Conservation (phyloP, 1,140 invertebrate species). For the Solen grandis region DNA sequence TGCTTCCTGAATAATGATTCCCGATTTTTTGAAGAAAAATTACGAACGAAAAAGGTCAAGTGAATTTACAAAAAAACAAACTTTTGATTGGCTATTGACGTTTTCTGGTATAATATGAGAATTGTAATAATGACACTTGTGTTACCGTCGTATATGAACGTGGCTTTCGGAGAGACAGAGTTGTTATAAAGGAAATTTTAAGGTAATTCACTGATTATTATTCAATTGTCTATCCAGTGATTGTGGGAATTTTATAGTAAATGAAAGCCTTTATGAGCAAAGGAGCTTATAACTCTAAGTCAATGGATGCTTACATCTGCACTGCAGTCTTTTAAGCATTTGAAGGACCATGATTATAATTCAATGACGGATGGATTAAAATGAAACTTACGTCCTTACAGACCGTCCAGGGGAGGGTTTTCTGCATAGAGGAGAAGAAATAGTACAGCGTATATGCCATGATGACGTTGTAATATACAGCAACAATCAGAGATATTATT, state of each 20-base stretch:
- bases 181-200: neutral
- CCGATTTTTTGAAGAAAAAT: no score
- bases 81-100: neutral
- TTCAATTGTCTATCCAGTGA: neutral
- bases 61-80: neutral
- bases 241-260: no score
- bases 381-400: constrained; percentile 77
- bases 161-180: neutral
- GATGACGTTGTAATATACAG: constrained; percentile 83
- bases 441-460: constrained; percentile 81
- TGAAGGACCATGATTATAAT: no score
- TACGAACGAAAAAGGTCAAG: no score
- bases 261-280: no score
- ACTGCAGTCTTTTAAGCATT: no score
- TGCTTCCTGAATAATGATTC: no score
- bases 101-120: neutral
- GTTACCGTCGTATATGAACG: neutral
- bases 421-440: constrained; percentile 78
- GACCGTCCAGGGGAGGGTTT: constrained; percentile 80
- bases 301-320: no score
- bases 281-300: no score
- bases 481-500: constrained; percentile 89
- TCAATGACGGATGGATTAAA: no score
- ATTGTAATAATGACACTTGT: neutral
- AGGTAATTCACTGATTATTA: neutral